Evolutionary conservation across 2,113 vertebrate genomes (phyloP).

Genomic region (Lethenteron reissneri): DNA sequence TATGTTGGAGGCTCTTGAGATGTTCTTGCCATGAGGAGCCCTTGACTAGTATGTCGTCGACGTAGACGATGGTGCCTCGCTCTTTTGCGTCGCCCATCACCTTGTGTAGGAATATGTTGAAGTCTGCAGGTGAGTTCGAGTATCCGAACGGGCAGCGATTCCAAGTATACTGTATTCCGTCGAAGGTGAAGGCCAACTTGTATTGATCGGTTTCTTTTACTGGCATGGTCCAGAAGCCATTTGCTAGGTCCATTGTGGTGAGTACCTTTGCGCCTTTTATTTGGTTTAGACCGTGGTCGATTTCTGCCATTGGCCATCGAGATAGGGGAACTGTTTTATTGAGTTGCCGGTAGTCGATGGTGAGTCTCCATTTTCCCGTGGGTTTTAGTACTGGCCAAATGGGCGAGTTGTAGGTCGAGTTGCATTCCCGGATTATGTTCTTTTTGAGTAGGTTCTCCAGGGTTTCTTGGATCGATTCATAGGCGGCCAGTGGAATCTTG

Average conservation of each 20-base stretch:
- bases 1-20: too few species aligned
- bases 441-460: neutral
- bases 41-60: too few species aligned
- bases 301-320: slow-evolving; percentile 9
- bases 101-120: too few species aligned
- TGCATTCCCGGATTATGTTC: neutral
- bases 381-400: slow-evolving; percentile 9
- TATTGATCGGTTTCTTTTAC: too few species aligned
- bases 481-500: neutral
- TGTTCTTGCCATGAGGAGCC: too few species aligned
- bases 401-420: neutral
- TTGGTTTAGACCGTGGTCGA: slow-evolving; percentile 9
- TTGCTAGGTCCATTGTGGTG: slow-evolving; percentile 4
- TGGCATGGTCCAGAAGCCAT: too few species aligned
- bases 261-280: slow-evolving; percentile 7
- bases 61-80: too few species aligned
- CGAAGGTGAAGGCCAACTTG: too few species aligned
- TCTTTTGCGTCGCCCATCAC: too few species aligned
- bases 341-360: slow-evolving; percentile 10
- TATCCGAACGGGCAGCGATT: too few species aligned
- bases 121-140: too few species aligned
- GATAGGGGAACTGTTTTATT: slow-evolving; percentile 10
- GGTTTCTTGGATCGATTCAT: neutral
- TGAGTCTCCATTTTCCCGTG: slow-evolving; percentile 8
- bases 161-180: too few species aligned